Base-by-base conservation (phyloP, 2,797 vertebrate species). In the Crenichthys baileyi region DNA sequence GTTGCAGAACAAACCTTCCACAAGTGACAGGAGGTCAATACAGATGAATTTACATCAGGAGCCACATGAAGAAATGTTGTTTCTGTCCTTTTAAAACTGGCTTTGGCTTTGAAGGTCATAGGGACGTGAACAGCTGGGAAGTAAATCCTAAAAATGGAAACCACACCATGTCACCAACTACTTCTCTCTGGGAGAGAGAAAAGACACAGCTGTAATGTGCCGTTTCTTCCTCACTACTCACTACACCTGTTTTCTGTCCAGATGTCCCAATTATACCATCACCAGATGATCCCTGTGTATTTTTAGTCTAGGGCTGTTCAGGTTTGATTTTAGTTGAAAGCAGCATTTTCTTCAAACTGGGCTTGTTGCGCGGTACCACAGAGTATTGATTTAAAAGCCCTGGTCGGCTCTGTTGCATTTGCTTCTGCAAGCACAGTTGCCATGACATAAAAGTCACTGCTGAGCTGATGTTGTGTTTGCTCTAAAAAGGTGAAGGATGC, bases 371-470 rank as follows among this genome's bases (percentile, higher is more conserved):
- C 50, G 61, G 81, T 73, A 58, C 58, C 72, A 26, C 79, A 81
- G 74, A 80, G 58, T 77, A 91, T 89, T 89, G 88, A 93, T 89
- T 78, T 48, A 65, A 78, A 76, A 71, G 12, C 79, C 31, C 72
- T 44, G 72, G 79, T 84, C 78, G 70, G 22, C 75, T 68, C 67
- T 68, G 24, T 73, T 85, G 51, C 55, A 85, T 88, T 90, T 84
- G 87, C 46, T 85, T 88, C 39, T 0, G 73, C 79, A 80, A 87
- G 86, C 87, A 90, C 83, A 20, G 89, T 87, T 85, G 83, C 84
- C 84, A 84, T 81, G 85, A 85, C 80, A 80, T 83, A 58, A 85
- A 83, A 87, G 79, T 73, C 1, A 85, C 74, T 13, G 83, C 79
- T 72, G 51, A 79, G 85, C 68, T 82, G 82, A 91, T 90, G 86